Base-by-base conservation (phyloP, 1,140 invertebrate genomes). In the Drosophila kepulauana region DNA sequence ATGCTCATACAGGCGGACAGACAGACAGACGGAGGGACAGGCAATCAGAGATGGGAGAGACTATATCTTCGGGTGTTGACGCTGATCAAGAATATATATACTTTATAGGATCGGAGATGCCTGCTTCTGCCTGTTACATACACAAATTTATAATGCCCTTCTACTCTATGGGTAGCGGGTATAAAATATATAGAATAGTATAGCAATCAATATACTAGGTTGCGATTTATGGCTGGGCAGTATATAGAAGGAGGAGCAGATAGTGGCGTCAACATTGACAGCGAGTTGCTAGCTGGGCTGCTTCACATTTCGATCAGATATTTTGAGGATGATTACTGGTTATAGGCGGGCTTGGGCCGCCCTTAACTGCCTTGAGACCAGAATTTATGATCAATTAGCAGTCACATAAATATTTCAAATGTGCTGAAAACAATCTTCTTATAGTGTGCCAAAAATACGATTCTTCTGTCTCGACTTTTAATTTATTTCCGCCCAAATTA, bases 301-400 rank as follows among this genome's bases (percentile, higher is more conserved):
- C 41, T 41, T 10, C 11, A 41, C 5, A 13, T 59, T 15, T 8
- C 16, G 35, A 20, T 13, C 3, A 13, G 38, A 41, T 41, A 41
- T 4, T 38, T 5, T 43, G 41, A n/a, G 41, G n/a, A 43, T 43
- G 35, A 38, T 43, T 43, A 43, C n/a, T 43, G 57, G 62, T 54
- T 70, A 15, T 49, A 10, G 33, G 41, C 65, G 51, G 43, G 51
- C 41, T 30, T n/a, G 25, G n/a, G 20, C 66, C 16, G 66, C 51
- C 25, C 38, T n/a, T 63, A 75, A 70, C 72, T 63, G 66, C 51
- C 38, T 41, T 69, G 13, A 49, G 25, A 51, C 69, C 67, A 74
- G 54, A 66, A 70, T 61, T 78, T 72, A 63, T 71, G 25, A 16
- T 57, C 10, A 80, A 75, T 81, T 79, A 75, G 48, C 73, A 45